Percentiles rank a stretch among this genome's conserved stretches.
Evolutionary conservation across 1,140 invertebrate genomes (phyloP).

Genomic region (Drosophila willistoni): DNA sequence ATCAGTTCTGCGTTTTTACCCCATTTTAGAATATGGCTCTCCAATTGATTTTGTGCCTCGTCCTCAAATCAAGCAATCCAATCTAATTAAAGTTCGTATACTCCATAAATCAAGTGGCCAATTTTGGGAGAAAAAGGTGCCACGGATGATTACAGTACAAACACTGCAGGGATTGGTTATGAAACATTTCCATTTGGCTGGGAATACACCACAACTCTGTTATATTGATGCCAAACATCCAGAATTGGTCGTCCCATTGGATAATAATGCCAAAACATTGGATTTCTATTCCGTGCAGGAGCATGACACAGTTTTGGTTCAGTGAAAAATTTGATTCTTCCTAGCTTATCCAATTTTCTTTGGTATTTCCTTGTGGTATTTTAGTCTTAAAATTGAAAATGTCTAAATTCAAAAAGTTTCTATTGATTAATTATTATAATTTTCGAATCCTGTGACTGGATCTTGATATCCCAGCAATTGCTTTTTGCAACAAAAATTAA

Average conservation of each 20-base stretch:
- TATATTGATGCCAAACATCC: slow-evolving; percentile 85
- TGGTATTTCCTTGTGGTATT: slow-evolving; percentile 46
- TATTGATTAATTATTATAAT: slow-evolving; percentile 14
- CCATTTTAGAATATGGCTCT: slow-evolving; percentile 89
- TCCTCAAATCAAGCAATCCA: slow-evolving; percentile 85
- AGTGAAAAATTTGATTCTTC: slow-evolving; percentile 30
- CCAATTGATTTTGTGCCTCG: slow-evolving; percentile 89
- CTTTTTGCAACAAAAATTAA: slow-evolving; percentile 37
- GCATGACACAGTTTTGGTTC: slow-evolving; percentile 90
- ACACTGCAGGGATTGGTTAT: slow-evolving; percentile 86
- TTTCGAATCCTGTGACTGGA: slow-evolving; percentile 9
- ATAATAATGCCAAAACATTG: slow-evolving; percentile 91
- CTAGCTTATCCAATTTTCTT: background rate
- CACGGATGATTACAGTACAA: slow-evolving; percentile 91
- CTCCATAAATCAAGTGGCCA: slow-evolving; percentile 85
- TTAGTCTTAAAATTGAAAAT: slow-evolving; percentile 39
- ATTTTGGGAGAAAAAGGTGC: slow-evolving; percentile 88
- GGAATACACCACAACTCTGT: slow-evolving; percentile 83
- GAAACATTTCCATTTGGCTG: slow-evolving; percentile 65
- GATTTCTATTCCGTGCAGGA: slow-evolving; percentile 93
- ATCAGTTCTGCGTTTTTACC: slow-evolving; percentile 14
- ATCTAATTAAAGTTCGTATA: slow-evolving; percentile 88
- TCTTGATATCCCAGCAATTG: background rate
- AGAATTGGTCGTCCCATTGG: slow-evolving; percentile 88
- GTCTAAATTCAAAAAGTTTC: slow-evolving; percentile 14